Conservation (phyloP, 2,113 vertebrate species). For the Genyomyrus donnyi region DNA sequence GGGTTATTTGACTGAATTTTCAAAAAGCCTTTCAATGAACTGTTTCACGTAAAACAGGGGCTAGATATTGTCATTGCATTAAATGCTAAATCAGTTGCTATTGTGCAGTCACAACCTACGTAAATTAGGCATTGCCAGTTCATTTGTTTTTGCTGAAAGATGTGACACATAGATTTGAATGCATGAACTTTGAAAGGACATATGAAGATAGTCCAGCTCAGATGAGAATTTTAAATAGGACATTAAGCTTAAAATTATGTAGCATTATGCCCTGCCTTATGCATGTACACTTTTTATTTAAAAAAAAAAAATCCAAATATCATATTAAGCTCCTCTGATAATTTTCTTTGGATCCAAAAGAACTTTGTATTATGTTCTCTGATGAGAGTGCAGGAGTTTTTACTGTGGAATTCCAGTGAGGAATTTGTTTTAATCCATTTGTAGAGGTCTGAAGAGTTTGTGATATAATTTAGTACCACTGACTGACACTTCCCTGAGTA, state of each 20-base stretch:
- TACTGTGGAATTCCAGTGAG: neutral
- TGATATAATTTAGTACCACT: neutral
- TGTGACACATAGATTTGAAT: neutral
- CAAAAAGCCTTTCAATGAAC: neutral
- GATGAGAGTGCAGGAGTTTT: neutral
- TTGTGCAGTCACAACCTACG: neutral
- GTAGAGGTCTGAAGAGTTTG: neutral
- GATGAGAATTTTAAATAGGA: neutral
- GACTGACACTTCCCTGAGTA: neutral
- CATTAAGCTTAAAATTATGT: neutral
- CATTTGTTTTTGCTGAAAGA: neutral
- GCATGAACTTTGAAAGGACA: neutral
- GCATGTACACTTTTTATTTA: neutral
- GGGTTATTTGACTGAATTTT: neutral
- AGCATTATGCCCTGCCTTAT: neutral
- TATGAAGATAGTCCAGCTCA: neutral
- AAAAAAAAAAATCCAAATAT: neutral
- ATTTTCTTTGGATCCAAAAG: neutral
- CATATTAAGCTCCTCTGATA: neutral
- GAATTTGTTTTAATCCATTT: neutral
- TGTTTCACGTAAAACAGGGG: neutral
- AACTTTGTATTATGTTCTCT: neutral
- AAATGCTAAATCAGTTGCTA: neutral
- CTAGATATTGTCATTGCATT: neutral
- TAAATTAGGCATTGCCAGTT: neutral